These are phyloP conservation scores for Anoura caudifer DNA, from an alignment of 2,113 vertebrate genomes.

Conservation along the genomic window DNA sequence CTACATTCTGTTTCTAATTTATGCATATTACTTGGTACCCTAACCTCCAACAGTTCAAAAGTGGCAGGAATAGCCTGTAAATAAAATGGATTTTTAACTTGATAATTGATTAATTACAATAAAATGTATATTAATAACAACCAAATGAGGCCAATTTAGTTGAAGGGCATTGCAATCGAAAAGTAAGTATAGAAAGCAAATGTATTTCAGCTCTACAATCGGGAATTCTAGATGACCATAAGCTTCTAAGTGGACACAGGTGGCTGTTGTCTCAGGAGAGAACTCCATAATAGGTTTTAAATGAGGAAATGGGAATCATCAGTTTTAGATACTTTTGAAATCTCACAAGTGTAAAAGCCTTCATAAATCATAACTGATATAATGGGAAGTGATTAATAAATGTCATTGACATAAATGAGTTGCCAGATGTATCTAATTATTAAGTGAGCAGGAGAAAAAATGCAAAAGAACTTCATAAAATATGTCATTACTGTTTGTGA, in stretches of 20 bases:
- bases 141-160: background rate
- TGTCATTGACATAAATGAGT: constrained; percentile 78
- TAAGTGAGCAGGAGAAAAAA: constrained; percentile 55
- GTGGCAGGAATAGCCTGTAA: background rate
- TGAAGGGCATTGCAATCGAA: background rate
- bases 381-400: constrained; percentile 81
- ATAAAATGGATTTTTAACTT: background rate
- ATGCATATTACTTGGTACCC: background rate
- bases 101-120: background rate
- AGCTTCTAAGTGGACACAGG: constrained; percentile 80
- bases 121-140: background rate
- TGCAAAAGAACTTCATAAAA: constrained; percentile 37
- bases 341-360: constrained; percentile 79
- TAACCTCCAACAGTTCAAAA: background rate
- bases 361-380: constrained; percentile 81
- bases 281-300: constrained; percentile 79
- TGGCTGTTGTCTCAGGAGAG: constrained; percentile 78
- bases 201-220: constrained; percentile 7
- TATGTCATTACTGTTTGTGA: constrained; percentile 52
- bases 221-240: constrained; percentile 74
- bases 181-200: background rate
- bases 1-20: background rate
- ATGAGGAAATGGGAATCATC: constrained; percentile 77
- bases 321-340: constrained; percentile 78
- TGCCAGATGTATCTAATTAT: constrained; percentile 77